Percentiles rank a stretch among this genome's conserved stretches.
phyloP scores from a whole-genome alignment of 2,888 invertebrate species.

The Craniophora ligustri region DNA sequence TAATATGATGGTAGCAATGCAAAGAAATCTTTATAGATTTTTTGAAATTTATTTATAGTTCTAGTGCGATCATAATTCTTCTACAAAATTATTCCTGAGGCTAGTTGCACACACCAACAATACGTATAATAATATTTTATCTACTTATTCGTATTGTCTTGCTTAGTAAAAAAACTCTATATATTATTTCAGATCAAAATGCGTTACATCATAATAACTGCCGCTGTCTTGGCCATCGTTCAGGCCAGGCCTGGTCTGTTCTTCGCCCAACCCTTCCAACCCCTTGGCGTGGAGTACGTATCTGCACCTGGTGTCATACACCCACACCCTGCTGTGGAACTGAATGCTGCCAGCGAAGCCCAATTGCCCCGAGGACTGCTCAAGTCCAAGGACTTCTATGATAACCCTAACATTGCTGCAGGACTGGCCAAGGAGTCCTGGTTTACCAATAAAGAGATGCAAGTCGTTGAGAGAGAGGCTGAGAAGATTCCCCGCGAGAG shows the following conservation, averaged over 20 bases:
- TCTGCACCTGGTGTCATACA: slow-evolving; percentile 71
- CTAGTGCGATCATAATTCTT: too few species aligned
- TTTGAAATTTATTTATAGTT: too few species aligned
- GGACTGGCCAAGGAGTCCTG: slow-evolving; percentile 94
- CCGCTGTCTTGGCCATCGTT: slow-evolving; percentile 75
- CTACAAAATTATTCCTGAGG: too few species aligned
- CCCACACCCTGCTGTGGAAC: slow-evolving; percentile 92
- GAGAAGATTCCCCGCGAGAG: slow-evolving; percentile 94
- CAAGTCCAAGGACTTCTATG: slow-evolving; percentile 92
- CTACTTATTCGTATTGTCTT: neutral
- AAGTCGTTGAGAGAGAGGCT: slow-evolving; percentile 93
- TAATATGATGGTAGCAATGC: too few species aligned
- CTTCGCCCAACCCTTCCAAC: slow-evolving; percentile 80
- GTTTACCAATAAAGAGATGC: slow-evolving; percentile 93
- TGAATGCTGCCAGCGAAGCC: slow-evolving; percentile 92
- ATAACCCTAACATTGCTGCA: slow-evolving; percentile 92
- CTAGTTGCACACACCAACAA: neutral
- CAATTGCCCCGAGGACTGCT: slow-evolving; percentile 91
- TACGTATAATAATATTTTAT: neutral
- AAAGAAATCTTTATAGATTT: too few species aligned
- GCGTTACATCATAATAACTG: slow-evolving; percentile 68
- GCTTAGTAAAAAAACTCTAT: neutral
- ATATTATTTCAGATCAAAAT: slow-evolving; percentile 66
- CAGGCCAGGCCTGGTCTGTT: slow-evolving; percentile 84
- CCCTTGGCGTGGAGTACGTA: slow-evolving; percentile 85